Base-by-base conservation (phyloP, 2,113 vertebrate species). In the Fulica atra region DNA sequence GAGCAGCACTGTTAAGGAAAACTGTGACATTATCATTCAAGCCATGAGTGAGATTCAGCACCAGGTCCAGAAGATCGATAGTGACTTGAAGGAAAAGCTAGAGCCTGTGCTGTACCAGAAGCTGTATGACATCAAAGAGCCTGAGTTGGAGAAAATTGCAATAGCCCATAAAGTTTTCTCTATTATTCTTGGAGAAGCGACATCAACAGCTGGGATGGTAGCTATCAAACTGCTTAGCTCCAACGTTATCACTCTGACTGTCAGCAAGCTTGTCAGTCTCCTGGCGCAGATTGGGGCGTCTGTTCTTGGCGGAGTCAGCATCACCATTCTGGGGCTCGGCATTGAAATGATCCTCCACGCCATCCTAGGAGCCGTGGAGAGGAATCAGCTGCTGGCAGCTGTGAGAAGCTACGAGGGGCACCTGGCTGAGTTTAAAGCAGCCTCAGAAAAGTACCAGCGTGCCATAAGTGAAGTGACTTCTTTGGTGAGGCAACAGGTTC, bases 61-160 rank as follows among this genome's bases (percentile, higher is more conserved):
- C 9, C 97, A 98, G 86, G 42, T 98, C 57, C 96, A 97, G 90
- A 98, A 98, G 81, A 97, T 98, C 35, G 98, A 98, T 9, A 96
- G 88, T 12, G 94, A 97, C 78, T 91, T 98, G 69, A 98, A 97
- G 88, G 96, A 98, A 68, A 98, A 97, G 73, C 94, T 98, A 4
- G 98, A 98, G 81, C 98, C 98, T 38, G 97, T 97, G 23, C 95
- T 98, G 38, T 98, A 98, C 9, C 97, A 97, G 92, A 98, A 97
- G 72, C 97, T 98, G 3, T 98, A 97, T 57, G 98, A 98, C 24
- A 97, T 98, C 82, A 98, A 98, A 81, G 98, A 98, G 93, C 97
- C 94, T 0, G 98, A 98, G 85, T 7, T 98, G 60, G 98, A 98
- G 76, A 98, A 98, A 97, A 98, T 98, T 71, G 98, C 96, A 40